phyloP scores from a whole-genome alignment of 1,140 invertebrate genomes.

The Drosophila repletoides region DNA sequence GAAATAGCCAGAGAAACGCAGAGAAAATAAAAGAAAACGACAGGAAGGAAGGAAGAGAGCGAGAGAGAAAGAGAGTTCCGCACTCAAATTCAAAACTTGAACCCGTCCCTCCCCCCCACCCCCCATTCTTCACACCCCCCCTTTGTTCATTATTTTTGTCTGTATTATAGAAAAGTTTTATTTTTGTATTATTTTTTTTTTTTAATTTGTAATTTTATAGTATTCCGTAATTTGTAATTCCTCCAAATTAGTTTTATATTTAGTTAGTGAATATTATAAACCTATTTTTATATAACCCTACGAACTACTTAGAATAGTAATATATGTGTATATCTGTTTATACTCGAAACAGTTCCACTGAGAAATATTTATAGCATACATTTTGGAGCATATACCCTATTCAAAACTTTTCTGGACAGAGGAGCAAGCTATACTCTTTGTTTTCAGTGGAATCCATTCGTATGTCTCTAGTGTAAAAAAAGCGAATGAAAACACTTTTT shows the following conservation, averaged over 20 bases:
- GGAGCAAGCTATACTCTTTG: too few species aligned
- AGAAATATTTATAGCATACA: too few species aligned
- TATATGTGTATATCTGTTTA: too few species aligned
- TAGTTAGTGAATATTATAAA: conserved; percentile 25
- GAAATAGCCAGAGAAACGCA: neutral
- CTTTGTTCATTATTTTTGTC: conserved; percentile 28
- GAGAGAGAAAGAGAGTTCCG: neutral
- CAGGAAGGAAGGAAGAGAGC: neutral
- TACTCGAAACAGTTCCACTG: too few species aligned
- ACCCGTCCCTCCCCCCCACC: neutral
- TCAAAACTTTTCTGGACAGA: too few species aligned
- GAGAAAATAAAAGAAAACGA: neutral
- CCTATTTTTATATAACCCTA: conserved; percentile 26
- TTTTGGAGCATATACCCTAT: too few species aligned
- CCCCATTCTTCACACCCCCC: neutral
- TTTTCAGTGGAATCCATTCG: too few species aligned
- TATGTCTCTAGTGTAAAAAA: conserved; percentile 55
- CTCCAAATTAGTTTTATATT: conserved; percentile 1
- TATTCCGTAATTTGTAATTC: conserved; percentile 17
- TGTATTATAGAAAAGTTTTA: conserved; percentile 41
- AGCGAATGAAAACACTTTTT: conserved; percentile 57
- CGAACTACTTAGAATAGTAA: conserved; percentile 7
- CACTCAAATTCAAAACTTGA: conserved; percentile 17
- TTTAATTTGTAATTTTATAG: conserved; percentile 14
- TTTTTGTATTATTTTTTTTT: conserved; percentile 9